Base-by-base conservation (phyloP, 2,797 vertebrate genomes). In the Lophotriccus pileatus region DNA sequence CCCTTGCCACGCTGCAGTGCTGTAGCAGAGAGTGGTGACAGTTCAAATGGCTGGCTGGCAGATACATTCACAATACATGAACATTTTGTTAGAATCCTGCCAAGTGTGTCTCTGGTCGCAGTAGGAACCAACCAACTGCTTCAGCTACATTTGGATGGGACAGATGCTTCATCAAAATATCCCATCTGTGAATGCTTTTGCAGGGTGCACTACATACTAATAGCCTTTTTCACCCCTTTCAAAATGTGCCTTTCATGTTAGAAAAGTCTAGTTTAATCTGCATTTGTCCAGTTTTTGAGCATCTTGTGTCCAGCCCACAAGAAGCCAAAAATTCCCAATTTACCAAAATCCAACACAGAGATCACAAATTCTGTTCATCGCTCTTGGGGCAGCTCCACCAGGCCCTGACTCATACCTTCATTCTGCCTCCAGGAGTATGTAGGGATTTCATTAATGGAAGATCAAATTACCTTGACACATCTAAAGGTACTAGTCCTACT, bases 91-190 rank as follows among this genome's bases (percentile, higher is more conserved):
- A 94, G 83, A 85, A 88, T 70, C 77, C 67, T 95, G 95, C 91
- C 96, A 96, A 96, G 80, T 63, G 85, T 90, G 83, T 93, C 80
- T 94, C 77, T 93, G 83, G 77, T 94, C 94, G 95, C 93, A 91
- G 85, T 75, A 34, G 93, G 93, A 95, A 81, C 50, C 39, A 91
- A 93, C 77, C 50, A 96, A 96, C 66, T 95, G 89, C 76, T 93
- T 86, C 28, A 41, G 90, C n/a, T 95, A 79, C 94, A 70, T 88
- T 96, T 91, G 90, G 83, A 93, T 63, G 50, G 83, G 93, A 89
- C 95, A 96, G 87, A 63, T 94, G 95, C 87, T 91, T 88, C 91
- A 94, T 93, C 87, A 94, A 94, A 95, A 87, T 82, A 96, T 76
- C 83, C 92, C 93, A 96, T 92, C 89, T 96, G 94, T 91, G 87